phyloP scores from a whole-genome alignment of 2,113 vertebrate species.

The Aramus guarauna region DNA sequence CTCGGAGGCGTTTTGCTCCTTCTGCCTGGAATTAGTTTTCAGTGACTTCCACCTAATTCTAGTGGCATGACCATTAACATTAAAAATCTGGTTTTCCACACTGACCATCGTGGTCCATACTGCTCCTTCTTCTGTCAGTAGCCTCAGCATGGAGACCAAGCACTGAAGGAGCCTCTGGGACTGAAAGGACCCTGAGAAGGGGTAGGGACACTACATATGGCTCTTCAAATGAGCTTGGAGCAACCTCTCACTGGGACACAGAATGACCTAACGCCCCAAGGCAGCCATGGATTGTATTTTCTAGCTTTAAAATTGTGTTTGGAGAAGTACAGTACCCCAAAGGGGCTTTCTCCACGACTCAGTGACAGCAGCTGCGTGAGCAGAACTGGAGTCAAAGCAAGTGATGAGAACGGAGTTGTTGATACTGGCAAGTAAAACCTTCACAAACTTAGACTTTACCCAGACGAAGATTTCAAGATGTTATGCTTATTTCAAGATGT shows the following conservation, averaged over 20 bases:
- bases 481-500: not conserved
- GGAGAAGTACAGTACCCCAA: not conserved
- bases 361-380: not conserved
- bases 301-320: not conserved
- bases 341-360: not conserved
- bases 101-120: fast-evolving
- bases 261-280: not conserved
- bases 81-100: not conserved
- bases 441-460: not conserved
- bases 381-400: not conserved
- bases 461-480: constrained; percentile 27
- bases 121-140: not conserved
- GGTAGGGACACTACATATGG: not conserved
- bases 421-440: constrained; percentile 19
- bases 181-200: not conserved
- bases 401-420: not conserved
- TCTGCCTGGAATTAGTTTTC: not conserved
- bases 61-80: fast-evolving
- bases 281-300: not conserved
- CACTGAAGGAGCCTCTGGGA: not conserved
- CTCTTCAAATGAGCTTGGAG: not conserved
- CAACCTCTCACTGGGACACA: not conserved
- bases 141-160: not conserved
- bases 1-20: not conserved
- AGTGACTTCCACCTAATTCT: not conserved